Evolutionary conservation across 53 echinoderm and acorn worm genomes (phyloP), one percentile per base, ranked within the genome.

Genomic region (Temnopleurus reevesii): DNA sequence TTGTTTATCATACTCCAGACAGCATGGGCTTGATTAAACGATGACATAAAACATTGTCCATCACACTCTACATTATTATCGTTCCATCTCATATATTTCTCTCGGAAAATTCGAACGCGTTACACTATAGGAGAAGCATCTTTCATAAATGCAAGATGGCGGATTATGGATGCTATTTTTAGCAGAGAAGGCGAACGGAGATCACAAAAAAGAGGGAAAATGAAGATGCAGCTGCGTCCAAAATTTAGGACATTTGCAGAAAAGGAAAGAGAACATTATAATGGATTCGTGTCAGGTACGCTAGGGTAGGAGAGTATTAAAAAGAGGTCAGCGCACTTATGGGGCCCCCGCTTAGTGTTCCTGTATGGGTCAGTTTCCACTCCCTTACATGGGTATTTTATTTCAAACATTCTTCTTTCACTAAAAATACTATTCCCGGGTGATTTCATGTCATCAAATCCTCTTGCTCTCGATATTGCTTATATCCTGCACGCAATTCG

Each of bases 391-490:
- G 30, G 34, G 34, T 30, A 63, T 63, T 63, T 63, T 4, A 63
- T 63, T 63, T 63, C 63, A 63, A 63, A 63, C 63, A 63, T 63
- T 63, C 63, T 63, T 63, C 63, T 31, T 12, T 63, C 34, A 63
- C 63, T 31, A n/a, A n/a, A n/a, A n/a, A n/a, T n/a, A 33, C 33
- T 34, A 17, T 31, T 63, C 63, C 63, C 33, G 1, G 17, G 30
- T 30, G 33, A 33, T 30, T 63, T 5, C 31, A 30, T 1, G 4
- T 30, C 63, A 63, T 33, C 63, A 31, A 63, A 63, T 63, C 63
- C 63, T 63, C 63, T 17, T 63, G 63, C 63, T 12, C 31, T 30
- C 30, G 63, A 63, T 33, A 63, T 63, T 63, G 63, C 31, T 4
- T 31, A 34, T 34, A 9, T 63, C 33, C 63, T 63, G 63, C 63